Conservation (phyloP, 2,113 vertebrate species). For the Notarius lentiginosus region DNA sequence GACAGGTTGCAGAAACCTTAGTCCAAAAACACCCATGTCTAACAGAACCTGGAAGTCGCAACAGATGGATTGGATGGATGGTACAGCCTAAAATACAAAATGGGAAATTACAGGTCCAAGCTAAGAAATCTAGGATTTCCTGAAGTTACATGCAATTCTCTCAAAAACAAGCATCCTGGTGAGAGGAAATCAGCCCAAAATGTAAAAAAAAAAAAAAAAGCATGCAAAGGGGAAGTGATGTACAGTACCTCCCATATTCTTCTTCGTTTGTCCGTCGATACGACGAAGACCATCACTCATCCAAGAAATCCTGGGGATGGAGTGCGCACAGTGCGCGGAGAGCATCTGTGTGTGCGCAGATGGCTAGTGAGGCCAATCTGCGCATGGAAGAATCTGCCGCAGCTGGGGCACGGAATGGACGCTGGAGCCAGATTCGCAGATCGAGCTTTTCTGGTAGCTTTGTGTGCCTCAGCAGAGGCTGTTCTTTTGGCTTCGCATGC, state of each 20-base stretch:
- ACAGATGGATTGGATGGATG: slow-evolving; percentile 34
- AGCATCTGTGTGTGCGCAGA: too few species aligned
- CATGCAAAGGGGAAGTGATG: slow-evolving; percentile 11
- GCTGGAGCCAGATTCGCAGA: too few species aligned
- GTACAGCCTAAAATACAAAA: slow-evolving; percentile 41
- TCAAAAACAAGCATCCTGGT: neutral
- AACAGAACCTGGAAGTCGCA: slow-evolving; percentile 27
- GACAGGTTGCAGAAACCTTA: neutral
- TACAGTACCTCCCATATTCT: neutral
- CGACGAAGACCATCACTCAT: too few species aligned
- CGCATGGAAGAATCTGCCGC: too few species aligned
- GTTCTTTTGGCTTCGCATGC: too few species aligned
- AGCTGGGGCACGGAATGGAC: too few species aligned
- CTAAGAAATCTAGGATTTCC: slow-evolving; percentile 40
- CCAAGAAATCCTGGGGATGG: too few species aligned
- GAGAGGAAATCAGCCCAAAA: neutral
- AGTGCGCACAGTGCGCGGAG: too few species aligned
- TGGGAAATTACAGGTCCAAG: slow-evolving; percentile 47
- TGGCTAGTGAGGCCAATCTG: too few species aligned
- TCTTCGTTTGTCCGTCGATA: too few species aligned
- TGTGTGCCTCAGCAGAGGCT: too few species aligned
- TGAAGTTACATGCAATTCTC: slow-evolving; percentile 36
- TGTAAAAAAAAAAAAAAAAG: slow-evolving; percentile 27
- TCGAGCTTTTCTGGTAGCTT: too few species aligned
- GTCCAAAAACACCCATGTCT: slow-evolving; percentile 42